Conservation (phyloP, 2,888 invertebrate species). For the Cremastobaeus sp. region DNA sequence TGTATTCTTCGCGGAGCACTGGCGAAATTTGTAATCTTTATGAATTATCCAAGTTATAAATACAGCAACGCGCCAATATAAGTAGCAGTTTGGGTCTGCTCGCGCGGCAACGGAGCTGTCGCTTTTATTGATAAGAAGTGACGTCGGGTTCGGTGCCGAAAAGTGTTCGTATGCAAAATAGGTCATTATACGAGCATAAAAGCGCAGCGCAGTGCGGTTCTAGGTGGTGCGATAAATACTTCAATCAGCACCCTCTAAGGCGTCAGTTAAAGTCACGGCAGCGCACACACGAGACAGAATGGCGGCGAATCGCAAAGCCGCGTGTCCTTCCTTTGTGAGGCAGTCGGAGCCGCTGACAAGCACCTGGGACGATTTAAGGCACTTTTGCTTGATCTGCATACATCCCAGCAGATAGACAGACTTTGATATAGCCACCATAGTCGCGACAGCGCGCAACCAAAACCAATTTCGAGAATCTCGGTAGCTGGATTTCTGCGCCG, state of each 20-base stretch:
- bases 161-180: conserved; percentile 71
- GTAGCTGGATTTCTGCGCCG: conserved; percentile 55
- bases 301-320: conserved; percentile 75
- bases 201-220: conserved; percentile 62
- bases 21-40: conserved; percentile 19
- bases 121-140: conserved; percentile 41
- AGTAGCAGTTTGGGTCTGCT: neutral
- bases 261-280: conserved; percentile 75
- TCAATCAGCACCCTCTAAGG: conserved; percentile 77
- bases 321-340: conserved; percentile 71
- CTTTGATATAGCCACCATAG: conserved; percentile 58
- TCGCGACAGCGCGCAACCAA: conserved; percentile 58
- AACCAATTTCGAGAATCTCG: conserved; percentile 62
- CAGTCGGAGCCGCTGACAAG: conserved; percentile 75
- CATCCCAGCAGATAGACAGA: conserved; percentile 61
- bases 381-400: conserved; percentile 70
- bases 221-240: conserved; percentile 74
- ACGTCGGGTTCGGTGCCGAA: conserved; percentile 42
- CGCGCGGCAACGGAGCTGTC: conserved; percentile 38
- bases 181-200: conserved; percentile 74
- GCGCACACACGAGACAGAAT: conserved; percentile 68
- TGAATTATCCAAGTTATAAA: conserved; percentile 16
- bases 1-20: conserved; percentile 21
- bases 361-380: conserved; percentile 72
- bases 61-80: neutral